Evolutionary conservation across 2,113 vertebrate species (phyloP), one percentile per base, ranked within the genome.

Genomic region (Boulengeromyrus knoepffleri): DNA sequence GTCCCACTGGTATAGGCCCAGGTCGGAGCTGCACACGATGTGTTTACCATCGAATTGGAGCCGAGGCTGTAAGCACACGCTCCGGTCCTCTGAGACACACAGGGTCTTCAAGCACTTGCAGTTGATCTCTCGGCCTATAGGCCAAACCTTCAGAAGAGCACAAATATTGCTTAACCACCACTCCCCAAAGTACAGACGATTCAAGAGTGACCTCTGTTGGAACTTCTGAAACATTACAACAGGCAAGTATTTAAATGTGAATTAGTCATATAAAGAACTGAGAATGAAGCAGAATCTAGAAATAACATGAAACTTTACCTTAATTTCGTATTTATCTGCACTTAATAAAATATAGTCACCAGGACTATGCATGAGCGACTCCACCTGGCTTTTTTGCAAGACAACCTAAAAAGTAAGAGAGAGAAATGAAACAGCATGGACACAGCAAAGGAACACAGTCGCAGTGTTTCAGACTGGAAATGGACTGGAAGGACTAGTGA

Each of bases 301-400:
- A 77, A 24, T 21, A 45, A 52, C 24, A 39, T 85, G 36, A 5
- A 70, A 47, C 9, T 8, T 93, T 95, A 99, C 99, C 98, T 99
- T 99, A 91, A 99, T 99, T 94, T 99, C 98, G 94, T 99, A 99
- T 93, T 99, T 99, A 94, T 99, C 99, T 89, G 97, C 97, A 92
- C 98, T 99, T 89, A 99, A 94, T 89, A 99, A 97, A 93, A 99
- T 99, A 83, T 97, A 95, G 94, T 99, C 99, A 53, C 99, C 99
- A 90, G 98, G 98, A 94, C 97, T 98, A 93, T 99, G 99, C 95
- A 99, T 96, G 93, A 99, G 93, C 45, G 98, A 99, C 91, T 98
- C 99, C 90, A 99, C 99, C 94, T 98, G 96, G 93, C 98, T 98
- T 92, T 97, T 97, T 94, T 99, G 98, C 87, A 99, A 96, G 89